phyloP scores from a whole-genome alignment of 92 coral and sea anemone genomes.

The Blastomussa wellsi region DNA sequence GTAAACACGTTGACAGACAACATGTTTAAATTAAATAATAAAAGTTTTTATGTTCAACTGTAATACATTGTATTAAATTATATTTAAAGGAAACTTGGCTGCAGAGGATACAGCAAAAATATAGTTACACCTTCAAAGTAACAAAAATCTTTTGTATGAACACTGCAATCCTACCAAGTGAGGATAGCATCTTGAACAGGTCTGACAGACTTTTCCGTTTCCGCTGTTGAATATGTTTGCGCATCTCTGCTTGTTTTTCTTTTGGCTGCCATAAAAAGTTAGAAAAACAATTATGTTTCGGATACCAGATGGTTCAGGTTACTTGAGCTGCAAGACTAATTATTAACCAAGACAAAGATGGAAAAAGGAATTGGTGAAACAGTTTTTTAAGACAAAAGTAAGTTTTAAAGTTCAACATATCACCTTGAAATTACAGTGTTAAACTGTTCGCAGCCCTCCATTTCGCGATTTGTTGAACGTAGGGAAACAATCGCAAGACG shows the following conservation, averaged over 20 bases:
- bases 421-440: too few species aligned
- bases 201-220: conserved; percentile 91
- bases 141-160: too few species aligned
- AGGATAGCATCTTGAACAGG: conserved; percentile 79
- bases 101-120: too few species aligned
- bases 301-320: not conserved
- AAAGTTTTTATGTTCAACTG: too few species aligned
- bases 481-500: too few species aligned
- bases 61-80: not conserved
- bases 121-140: not conserved
- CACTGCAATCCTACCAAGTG: conserved; percentile 66
- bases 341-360: not conserved
- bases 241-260: conserved; percentile 72
- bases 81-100: too few species aligned
- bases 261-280: conserved; percentile 64
- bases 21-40: not conserved
- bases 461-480: too few species aligned
- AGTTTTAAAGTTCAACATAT: not conserved
- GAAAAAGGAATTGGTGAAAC: not conserved
- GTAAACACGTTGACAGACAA: not conserved
- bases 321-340: not conserved
- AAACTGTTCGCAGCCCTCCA: too few species aligned
- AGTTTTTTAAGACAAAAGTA: not conserved
- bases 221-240: conserved; percentile 87
- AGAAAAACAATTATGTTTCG: not conserved